Evolutionary conservation across 2,113 vertebrate species (phyloP), one percentile per base, ranked within the genome.

Genomic region (Casuarius casuarius): DNA sequence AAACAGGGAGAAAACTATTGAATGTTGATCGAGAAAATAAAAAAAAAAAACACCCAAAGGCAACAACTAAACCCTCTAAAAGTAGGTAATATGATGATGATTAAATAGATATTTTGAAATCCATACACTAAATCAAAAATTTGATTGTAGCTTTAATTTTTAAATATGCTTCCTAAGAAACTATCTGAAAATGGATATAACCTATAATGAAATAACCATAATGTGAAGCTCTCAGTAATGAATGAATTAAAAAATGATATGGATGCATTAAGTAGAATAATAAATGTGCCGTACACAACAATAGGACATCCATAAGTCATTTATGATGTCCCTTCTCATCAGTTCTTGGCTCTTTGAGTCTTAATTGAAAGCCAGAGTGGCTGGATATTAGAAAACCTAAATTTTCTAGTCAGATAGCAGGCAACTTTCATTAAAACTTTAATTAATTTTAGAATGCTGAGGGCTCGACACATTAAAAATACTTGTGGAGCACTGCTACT

Each of bases 331-430:
- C 88, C 75, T 95, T 90, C 93, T 96, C 93, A 94, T 97, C 78
- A 92, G 74, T 89, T 92, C 84, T 82, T 96, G 84, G 75, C 79
- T 96, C 89, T 97, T 95, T 95, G 88, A 97, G 89, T 96, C 94
- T 97, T 97, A 98, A 97, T 97, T 98, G 97, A 97, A 97, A 97
- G 89, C 35, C 49, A 72, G 84, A 65, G 78, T 97, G 94, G 73
- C 84, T 96, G 72, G 81, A 93, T 97, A 93, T 95, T 96, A 97
- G 87, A 96, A 97, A 96, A 95, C 93, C 84, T 87, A 90, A 87
- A 97, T 97, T 97, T 96, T 75, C 96, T 97, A 96, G 94, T 95
- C 91, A 95, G 95, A 97, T 96, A 97, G 70, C 94, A 97, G 97
- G 78, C 90, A 97, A 72, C 95, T 97, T 97, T 93, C 90, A 98